Evolutionary conservation across 2,888 invertebrate species (phyloP), one percentile per base, ranked within the genome.

Genomic region (Phortica magna): DNA sequence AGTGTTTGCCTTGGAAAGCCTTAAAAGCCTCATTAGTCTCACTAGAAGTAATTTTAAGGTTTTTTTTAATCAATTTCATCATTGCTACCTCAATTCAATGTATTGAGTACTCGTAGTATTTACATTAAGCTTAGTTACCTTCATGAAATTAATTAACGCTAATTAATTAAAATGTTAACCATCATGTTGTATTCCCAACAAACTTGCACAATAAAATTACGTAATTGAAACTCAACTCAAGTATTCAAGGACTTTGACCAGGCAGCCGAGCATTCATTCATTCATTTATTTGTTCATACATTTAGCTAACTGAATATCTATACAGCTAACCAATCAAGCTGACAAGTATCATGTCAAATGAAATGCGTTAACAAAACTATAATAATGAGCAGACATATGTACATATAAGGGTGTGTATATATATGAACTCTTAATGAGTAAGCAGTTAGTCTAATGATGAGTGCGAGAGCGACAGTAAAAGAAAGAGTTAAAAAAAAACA

Each of bases 281-380:
- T 31, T 65, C 41, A 59, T n/a, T 7, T 59, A 7, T 17, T 59
- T 59, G n/a, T 43, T 43, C 43, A 7, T 43, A 6, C 43, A 7
- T 48, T 14, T 48, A 48, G 2, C 14, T 48, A 48, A 48, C 10
- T 14, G 14, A 12, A 5, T 7, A 55, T 22, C 14, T 22, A 53
- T 22, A 7, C 55, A 55, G 6, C 7, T 17, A 42, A 43, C 7
- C 68, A 48, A 48, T 17, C n/a, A 68, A 7, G 48, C 19, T 48
- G 19, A 19, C 12, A 48, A 68, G 17, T 61, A 2, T 61, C 68
- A 68, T 48, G 68, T 9, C 2, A 7, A 68, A 43, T 10, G 42
- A 43, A 68, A 68, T 68, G 14, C 68, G 17, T 68, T 68, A 22
- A 68, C 48, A 17, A 7, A 68, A 48, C 48, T 68, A 68, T 68